A percentile compares a stretch with the other conserved stretches of the same genome.
Evolutionary conservation across 1,140 invertebrate genomes (phyloP).

Genomic region (Coelopa frigida): DNA sequence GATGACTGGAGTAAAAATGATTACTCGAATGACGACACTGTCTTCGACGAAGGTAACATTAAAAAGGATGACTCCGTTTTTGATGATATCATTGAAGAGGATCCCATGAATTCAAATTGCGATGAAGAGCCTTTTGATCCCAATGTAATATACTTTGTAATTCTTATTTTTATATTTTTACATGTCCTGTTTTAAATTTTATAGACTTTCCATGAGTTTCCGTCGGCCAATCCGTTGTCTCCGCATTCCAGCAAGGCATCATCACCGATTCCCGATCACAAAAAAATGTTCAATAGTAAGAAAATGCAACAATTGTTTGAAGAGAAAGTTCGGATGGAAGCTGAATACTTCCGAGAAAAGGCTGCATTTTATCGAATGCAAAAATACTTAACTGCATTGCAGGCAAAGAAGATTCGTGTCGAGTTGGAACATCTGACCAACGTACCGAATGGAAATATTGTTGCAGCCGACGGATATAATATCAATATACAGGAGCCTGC

Average conservation of each 20-base stretch:
- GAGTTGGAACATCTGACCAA: conserved; percentile 18
- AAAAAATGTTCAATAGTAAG: neutral
- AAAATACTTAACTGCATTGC: conserved; percentile 28
- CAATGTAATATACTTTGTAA: conserved; percentile 3
- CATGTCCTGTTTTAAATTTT: neutral
- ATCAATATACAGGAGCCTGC: too few relatives aligned
- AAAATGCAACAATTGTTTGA: conserved; percentile 21
- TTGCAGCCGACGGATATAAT: neutral
- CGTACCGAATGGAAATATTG: neutral
- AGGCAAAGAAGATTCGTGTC: conserved; percentile 23
- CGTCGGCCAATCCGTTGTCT: conserved; percentile 11
- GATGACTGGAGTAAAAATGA: conserved; percentile 6
- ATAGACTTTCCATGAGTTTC: conserved; percentile 7
- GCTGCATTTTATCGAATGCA: conserved; percentile 31
- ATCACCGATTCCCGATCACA: neutral
- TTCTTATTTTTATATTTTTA: neutral
- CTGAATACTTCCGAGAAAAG: conserved; percentile 27
- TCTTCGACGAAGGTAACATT: conserved; percentile 7
- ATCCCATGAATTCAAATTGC: conserved; percentile 7
- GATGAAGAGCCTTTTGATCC: conserved; percentile 14
- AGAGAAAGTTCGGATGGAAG: conserved; percentile 26
- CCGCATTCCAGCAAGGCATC: conserved; percentile 11
- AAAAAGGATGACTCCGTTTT: conserved; percentile 14
- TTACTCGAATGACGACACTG: neutral
- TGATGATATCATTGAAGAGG: conserved; percentile 17